These are phyloP conservation scores for Metallyticus violacea DNA, from an alignment of 2,888 invertebrate species.

Conservation along the genomic window DNA sequence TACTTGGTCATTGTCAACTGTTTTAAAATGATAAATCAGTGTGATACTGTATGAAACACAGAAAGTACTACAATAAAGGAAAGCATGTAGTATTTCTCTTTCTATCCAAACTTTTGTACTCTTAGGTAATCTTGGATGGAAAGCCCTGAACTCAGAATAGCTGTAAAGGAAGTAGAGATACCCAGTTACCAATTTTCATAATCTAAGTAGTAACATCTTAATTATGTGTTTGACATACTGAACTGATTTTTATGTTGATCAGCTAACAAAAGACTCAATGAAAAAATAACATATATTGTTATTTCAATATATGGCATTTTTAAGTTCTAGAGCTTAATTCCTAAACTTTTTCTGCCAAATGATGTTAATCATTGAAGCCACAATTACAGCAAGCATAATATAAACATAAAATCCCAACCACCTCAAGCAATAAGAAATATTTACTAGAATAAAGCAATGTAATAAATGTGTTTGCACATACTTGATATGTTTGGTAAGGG, in stretches of 20 bases:
- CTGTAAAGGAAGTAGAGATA: neutral
- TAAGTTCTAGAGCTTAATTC: neutral
- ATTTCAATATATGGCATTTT: neutral
- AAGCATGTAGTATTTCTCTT: too few species aligned
- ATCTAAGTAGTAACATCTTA: neutral
- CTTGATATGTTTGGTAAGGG: slow-evolving; percentile 46
- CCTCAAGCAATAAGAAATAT: neutral
- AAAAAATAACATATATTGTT: neutral
- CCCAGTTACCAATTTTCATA: neutral
- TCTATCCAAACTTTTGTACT: too few species aligned
- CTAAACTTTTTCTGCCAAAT: neutral
- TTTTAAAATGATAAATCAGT: too few species aligned
- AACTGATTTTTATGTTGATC: neutral
- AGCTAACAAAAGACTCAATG: neutral
- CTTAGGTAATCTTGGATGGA: neutral
- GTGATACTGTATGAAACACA: too few species aligned
- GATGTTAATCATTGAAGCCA: neutral
- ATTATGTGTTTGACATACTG: neutral
- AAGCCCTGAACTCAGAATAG: neutral
- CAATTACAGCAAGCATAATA: slow-evolving; percentile 12
- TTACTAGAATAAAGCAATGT: slow-evolving; percentile 16
- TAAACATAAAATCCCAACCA: slow-evolving; percentile 19
- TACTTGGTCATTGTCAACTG: too few species aligned
- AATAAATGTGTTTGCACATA: slow-evolving; percentile 36
- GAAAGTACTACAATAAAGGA: too few species aligned